Percentiles rank a stretch among this genome's conserved stretches.
These are phyloP conservation scores for Chouioia cunea DNA, from an alignment of 2,888 invertebrate genomes.

Conservation along the genomic window DNA sequence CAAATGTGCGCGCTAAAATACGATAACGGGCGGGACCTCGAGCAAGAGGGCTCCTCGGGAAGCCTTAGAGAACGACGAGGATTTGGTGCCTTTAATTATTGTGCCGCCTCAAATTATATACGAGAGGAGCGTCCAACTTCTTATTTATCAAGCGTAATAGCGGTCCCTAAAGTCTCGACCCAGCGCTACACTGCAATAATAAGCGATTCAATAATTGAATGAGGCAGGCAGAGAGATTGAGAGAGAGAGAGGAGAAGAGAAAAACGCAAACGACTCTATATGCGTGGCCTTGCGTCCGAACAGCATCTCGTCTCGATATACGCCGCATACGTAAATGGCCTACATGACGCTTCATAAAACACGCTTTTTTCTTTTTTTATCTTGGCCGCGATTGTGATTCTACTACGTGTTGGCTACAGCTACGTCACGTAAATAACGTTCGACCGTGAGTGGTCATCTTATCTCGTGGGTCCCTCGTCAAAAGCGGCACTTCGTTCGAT, in stretches of 20 bases:
- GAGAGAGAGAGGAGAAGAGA: background rate
- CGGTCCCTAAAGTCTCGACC: background rate
- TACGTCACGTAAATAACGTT: too few relatives aligned
- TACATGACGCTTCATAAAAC: too few relatives aligned
- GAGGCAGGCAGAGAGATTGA: background rate
- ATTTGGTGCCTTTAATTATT: conserved; percentile 22
- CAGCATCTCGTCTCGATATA: too few relatives aligned
- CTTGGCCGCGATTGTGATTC: conserved; percentile 3
- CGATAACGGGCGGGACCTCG: background rate
- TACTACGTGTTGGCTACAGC: background rate
- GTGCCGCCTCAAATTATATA: conserved; percentile 21
- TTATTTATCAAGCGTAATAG: conserved; percentile 18
- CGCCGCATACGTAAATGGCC: too few relatives aligned
- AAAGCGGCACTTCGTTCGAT: too few relatives aligned
- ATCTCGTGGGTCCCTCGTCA: too few relatives aligned
- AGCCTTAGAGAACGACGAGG: background rate
- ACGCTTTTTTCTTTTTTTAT: background rate
- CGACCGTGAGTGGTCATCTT: too few relatives aligned
- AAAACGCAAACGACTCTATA: background rate
- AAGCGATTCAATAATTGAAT: conserved; percentile 23
- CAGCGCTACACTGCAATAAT: conserved; percentile 13
- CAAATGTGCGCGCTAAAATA: too few relatives aligned
- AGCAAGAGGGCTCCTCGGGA: conserved; percentile 4
- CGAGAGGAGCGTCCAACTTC: background rate
- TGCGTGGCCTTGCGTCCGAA: background rate